These are phyloP conservation scores for Drosophila anceps DNA, from an alignment of 2,888 invertebrate genomes.

Conservation along the genomic window DNA sequence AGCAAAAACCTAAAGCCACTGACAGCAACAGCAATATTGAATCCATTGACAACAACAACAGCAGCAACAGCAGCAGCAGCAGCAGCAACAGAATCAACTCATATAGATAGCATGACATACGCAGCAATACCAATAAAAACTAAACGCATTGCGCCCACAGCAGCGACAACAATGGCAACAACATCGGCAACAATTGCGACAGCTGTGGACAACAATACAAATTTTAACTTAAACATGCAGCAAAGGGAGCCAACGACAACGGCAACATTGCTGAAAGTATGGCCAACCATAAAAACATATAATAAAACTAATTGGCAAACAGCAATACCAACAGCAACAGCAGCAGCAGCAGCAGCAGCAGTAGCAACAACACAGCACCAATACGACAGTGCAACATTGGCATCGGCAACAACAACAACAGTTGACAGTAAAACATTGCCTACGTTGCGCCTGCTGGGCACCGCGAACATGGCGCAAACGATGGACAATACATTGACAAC, in stretches of 20 bases:
- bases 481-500: slow-evolving; percentile 7
- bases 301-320: slow-evolving; percentile 37
- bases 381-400: background rate
- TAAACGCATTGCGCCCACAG: slow-evolving; percentile 35
- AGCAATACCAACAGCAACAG: slow-evolving; percentile 4
- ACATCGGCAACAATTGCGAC: slow-evolving; percentile 6
- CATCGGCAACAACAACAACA: slow-evolving; percentile 9
- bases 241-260: slow-evolving; percentile 3
- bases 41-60: slow-evolving; percentile 22
- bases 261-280: slow-evolving; percentile 6
- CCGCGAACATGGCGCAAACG: slow-evolving; percentile 13
- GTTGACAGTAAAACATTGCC: slow-evolving; percentile 34
- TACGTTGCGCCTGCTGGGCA: slow-evolving; percentile 86
- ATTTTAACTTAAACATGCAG: slow-evolving; percentile 24
- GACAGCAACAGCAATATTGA: background rate
- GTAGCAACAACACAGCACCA: background rate
- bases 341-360: background rate
- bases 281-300: slow-evolving; percentile 33
- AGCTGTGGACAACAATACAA: slow-evolving; percentile 7
- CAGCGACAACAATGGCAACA: slow-evolving; percentile 12
- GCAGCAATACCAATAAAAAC: slow-evolving; percentile 33
- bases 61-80: background rate
- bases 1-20: slow-evolving; percentile 5
- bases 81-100: slow-evolving; percentile 1
- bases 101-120: background rate